phyloP scores from a whole-genome alignment of 2,888 invertebrate species.

The Eupithecia subfuscata region DNA sequence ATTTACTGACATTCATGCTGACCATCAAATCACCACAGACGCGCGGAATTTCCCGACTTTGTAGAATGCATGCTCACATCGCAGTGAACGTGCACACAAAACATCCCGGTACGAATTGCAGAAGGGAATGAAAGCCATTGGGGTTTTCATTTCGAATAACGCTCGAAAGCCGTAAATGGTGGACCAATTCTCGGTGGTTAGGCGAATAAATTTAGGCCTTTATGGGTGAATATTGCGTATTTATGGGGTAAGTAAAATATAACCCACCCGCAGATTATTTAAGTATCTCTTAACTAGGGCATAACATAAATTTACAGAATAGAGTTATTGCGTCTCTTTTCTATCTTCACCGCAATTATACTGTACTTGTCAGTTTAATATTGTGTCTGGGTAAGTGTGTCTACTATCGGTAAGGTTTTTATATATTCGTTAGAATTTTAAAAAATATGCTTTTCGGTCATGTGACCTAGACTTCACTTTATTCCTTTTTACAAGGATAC shows the following conservation, averaged over 20 bases:
- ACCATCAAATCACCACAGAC: not conserved
- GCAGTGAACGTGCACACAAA: slow-evolving; percentile 28
- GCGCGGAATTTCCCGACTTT: not conserved
- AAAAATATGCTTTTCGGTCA: too few species aligned
- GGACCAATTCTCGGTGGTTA: slow-evolving; percentile 19
- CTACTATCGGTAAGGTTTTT: not conserved
- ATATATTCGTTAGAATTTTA: too few species aligned
- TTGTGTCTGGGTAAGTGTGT: not conserved
- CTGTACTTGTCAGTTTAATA: not conserved
- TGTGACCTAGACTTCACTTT: too few species aligned
- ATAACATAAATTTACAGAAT: slow-evolving; percentile 3
- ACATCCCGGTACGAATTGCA: slow-evolving; percentile 25
- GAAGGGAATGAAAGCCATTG: slow-evolving; percentile 36
- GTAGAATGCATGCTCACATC: slow-evolving; percentile 11
- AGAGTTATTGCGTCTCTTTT: not conserved
- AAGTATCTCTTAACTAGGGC: not conserved
- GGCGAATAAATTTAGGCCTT: slow-evolving; percentile 19
- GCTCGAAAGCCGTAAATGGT: slow-evolving; percentile 18
- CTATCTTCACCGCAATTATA: not conserved
- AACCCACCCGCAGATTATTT: not conserved
- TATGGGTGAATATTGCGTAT: slow-evolving; percentile 16
- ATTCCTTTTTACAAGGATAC: too few species aligned
- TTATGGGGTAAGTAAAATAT: slow-evolving; percentile 8
- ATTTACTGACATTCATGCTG: not conserved
- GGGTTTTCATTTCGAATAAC: slow-evolving; percentile 26